These are phyloP conservation scores for Autographa pulchrina DNA, from an alignment of 2,888 invertebrate genomes.

Conservation along the genomic window DNA sequence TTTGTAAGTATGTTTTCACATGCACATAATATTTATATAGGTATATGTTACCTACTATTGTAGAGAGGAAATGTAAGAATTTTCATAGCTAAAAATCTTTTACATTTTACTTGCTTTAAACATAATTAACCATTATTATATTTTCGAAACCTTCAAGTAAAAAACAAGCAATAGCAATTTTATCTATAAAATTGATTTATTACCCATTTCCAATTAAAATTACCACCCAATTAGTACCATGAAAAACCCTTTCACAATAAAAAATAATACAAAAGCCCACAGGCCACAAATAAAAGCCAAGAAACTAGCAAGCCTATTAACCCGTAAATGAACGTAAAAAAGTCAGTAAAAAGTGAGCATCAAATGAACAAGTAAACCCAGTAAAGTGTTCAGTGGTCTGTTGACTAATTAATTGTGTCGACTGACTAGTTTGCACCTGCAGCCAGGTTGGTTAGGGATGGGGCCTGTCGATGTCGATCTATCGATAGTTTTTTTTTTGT, in stretches of 20 bases:
- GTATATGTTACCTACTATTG: too few relatives aligned
- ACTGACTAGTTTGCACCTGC: slow-evolving; percentile 62
- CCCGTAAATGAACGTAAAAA: slow-evolving; percentile 34
- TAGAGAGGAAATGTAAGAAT: too few relatives aligned
- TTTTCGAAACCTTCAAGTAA: too few relatives aligned
- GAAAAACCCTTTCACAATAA: background rate
- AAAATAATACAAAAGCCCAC: background rate
- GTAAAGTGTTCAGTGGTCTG: slow-evolving; percentile 62
- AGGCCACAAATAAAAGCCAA: background rate
- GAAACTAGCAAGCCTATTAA: slow-evolving; percentile 15
- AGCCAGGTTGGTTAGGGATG: slow-evolving; percentile 60
- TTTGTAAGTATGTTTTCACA: too few relatives aligned
- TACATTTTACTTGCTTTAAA: too few relatives aligned
- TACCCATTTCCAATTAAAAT: background rate
- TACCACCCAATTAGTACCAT: background rate
- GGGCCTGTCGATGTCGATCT: slow-evolving; percentile 18
- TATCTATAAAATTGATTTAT: too few relatives aligned
- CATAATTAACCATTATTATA: too few relatives aligned
- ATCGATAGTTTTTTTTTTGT: slow-evolving; percentile 22
- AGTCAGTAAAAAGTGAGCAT: slow-evolving; percentile 25
- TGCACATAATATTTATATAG: too few relatives aligned
- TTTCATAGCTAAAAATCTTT: too few relatives aligned
- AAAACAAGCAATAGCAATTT: too few relatives aligned
- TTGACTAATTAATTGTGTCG: slow-evolving; percentile 69
- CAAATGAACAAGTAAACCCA: slow-evolving; percentile 57